Evolutionary conservation across 2,797 vertebrate genomes (phyloP), one percentile per base, ranked within the genome.

Genomic region (Myotis planiceps): DNA sequence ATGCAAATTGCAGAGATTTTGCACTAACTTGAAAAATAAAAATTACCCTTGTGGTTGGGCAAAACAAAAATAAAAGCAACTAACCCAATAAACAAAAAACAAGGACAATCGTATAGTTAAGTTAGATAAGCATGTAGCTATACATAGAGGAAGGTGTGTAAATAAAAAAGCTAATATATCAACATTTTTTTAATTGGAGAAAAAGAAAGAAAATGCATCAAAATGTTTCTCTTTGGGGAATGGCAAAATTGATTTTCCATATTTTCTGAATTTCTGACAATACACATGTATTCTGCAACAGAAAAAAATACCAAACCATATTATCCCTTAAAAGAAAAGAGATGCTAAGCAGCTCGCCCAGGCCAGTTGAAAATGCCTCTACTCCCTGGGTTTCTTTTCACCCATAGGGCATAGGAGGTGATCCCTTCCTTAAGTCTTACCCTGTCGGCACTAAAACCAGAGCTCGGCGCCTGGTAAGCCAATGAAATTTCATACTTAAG

Each of bases 401-500:
- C 90, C 96, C 76, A 74, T n/a, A 14, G 21, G 94, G 88, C 34
- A 78, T 51, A 93, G 66, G 86, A 96, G 96, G 68, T 72, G 75
- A 95, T 97, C 65, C 95, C 95, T 94, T 96, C 80, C 95, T 96
- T 96, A 97, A 98, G 97, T 97, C 96, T 97, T 95, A 88, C 95
- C 94, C 49, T 8, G 63, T 95, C 90, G 83, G 82, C 95, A 47
- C 78, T 94, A 96, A 89, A 82, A 96, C 97, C 94, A 80, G 83
- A 97, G 71, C 96, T 96, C 55, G 92, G 97, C 25, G 0, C 2
- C 90, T 94, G 83, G 92, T 95, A 97, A 98, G 97, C 96, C 85
- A 96, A 78, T 97, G 95, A 96, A 97, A 98, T 98, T 98, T 98
- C 97, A 97, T 98, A 98, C 96, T 98, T 85, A 97, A 94, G 96